Base-by-base conservation (phyloP, 1,140 invertebrate species). In the Meloidogyne floridensis region DNA sequence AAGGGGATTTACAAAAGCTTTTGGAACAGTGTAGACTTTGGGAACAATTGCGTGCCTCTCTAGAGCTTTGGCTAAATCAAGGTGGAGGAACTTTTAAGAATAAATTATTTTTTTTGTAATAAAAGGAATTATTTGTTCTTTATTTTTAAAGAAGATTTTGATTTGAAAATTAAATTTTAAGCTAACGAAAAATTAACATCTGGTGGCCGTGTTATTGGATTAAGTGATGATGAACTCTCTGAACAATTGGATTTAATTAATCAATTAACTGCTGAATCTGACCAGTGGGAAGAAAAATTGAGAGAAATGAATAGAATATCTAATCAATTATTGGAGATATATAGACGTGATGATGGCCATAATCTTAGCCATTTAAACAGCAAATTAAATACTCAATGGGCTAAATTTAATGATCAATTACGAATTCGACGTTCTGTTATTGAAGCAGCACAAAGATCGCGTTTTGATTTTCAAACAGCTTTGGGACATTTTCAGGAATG, bases 391-490 rank as follows among this genome's bases (percentile, higher is more conserved):
- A 88, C 85, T 65, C 78, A 81, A 20, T 89, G 88, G 88, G 85
- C 87, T 7, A 89, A 88, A 80, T 89, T 90, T 65, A 89, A 88
- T 76, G 87, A 89, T 76, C 56, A 54, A 72, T 47, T 82, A 47
- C 80, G 81, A 15, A 82, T 82, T 73, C 78, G 81, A 20, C 65
- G 80, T 13, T 80, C 81, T 18, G 81, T 90, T 7, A 53, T 89
- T 2, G 88, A 89, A 81, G 88, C 88, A 7, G 77, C 85, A 4
- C 80, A 89, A 32, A 78, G 86, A 2, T 87, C 87, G 3, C 80
- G 88, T 15, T 79, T 80, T 72, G 89, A 89, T 74, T 89, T 89
- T 82, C 85, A 89, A 15, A 82, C 87, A 18, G 87, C 88, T 5
- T 78, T 89, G n/a, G 56, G 72, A 53, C 81, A 88, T 54, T 88